phyloP scores from a whole-genome alignment of 2,113 vertebrate species.

The Catharus minimus region DNA sequence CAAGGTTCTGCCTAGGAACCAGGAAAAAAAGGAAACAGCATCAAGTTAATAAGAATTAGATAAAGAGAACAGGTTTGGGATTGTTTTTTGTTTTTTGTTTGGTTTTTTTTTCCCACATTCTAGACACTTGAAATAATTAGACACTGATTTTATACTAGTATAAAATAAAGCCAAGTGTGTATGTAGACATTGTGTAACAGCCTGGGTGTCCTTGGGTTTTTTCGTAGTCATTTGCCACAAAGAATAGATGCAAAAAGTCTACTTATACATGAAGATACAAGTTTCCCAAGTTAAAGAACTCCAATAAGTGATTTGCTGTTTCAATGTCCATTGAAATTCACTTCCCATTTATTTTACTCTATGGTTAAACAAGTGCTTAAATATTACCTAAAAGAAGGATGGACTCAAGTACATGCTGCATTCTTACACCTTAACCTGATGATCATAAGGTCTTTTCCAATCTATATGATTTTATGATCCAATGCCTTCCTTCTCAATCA shows the following conservation, averaged over 20 bases:
- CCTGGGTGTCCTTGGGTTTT: fast-evolving
- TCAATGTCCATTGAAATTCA: neutral
- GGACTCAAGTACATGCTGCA: neutral
- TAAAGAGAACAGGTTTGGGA: neutral
- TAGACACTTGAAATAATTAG: neutral
- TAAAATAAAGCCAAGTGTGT: neutral
- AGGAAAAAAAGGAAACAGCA: neutral
- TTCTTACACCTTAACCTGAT: neutral
- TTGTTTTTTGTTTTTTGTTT: too few species aligned
- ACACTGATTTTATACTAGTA: neutral
- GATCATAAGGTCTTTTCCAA: neutral
- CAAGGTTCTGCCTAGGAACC: slow-evolving; percentile 14
- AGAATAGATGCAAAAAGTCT: neutral
- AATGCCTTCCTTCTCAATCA: neutral
- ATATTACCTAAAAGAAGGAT: neutral
- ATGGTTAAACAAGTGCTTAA: neutral
- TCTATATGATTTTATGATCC: neutral
- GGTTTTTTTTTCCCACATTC: neutral
- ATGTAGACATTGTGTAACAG: neutral
- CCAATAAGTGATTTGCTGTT: neutral
- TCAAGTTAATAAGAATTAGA: neutral
- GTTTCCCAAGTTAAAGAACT: neutral
- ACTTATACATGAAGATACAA: neutral
- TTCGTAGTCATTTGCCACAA: neutral
- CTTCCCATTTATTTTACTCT: neutral